Percentiles rank a stretch among this genome's conserved stretches.
These are phyloP conservation scores for Hylaeus volcanicus DNA, from an alignment of 1,140 invertebrate species.

Conservation along the genomic window DNA sequence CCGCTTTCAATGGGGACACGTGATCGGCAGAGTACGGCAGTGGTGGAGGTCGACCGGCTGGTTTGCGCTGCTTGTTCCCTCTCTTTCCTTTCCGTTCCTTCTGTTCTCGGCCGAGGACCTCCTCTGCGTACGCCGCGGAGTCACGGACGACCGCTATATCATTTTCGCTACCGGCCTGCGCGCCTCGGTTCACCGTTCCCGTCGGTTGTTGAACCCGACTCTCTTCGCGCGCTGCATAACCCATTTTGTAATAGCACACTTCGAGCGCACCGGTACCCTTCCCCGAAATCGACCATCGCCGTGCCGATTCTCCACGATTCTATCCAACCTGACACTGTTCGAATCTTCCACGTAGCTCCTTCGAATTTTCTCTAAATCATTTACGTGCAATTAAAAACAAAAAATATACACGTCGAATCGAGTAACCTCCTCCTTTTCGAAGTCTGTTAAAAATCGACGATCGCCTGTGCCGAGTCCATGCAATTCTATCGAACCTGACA, in stretches of 20 bases:
- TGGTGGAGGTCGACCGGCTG: conserved; percentile 54
- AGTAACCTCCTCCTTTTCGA: too few species aligned
- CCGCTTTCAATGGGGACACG: conserved; percentile 76
- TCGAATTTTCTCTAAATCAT: background rate
- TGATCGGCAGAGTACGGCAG: conserved; percentile 62
- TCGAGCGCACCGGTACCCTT: conserved; percentile 65
- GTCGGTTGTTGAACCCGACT: conserved; percentile 76
- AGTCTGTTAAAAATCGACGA: conserved; percentile 28
- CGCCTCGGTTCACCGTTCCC: conserved; percentile 72
- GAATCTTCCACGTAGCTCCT: too few species aligned
- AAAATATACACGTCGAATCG: too few species aligned
- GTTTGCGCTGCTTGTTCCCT: conserved; percentile 14
- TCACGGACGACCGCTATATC: conserved; percentile 74
- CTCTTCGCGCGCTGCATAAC: conserved; percentile 79
- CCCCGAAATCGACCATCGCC: conserved; percentile 41
- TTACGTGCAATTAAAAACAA: too few species aligned
- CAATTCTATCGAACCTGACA: too few species aligned
- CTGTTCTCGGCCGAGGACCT: conserved; percentile 45
- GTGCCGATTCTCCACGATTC: background rate
- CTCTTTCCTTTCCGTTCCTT: conserved; percentile 31
- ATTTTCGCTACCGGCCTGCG: conserved; percentile 74
- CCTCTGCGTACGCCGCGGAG: conserved; percentile 57
- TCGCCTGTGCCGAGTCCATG: background rate
- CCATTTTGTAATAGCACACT: conserved; percentile 81
- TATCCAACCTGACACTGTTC: too few species aligned